These are phyloP conservation scores for Biston betularia DNA, from an alignment of 2,888 invertebrate genomes.

Conservation along the genomic window DNA sequence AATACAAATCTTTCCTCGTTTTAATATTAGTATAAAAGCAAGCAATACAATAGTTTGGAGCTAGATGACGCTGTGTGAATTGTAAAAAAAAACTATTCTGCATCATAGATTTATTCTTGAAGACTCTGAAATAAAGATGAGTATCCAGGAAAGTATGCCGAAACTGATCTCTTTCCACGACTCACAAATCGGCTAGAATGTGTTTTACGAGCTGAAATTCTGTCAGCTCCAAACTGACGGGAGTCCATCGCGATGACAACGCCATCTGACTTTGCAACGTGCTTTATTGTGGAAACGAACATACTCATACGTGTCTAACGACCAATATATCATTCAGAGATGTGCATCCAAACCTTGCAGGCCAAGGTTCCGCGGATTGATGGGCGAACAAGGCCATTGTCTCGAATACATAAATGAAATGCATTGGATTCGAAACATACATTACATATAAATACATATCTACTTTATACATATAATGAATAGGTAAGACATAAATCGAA, in stretches of 20 bases:
- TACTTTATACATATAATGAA: too few relatives aligned
- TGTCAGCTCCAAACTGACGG: constrained; percentile 48
- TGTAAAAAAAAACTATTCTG: too few relatives aligned
- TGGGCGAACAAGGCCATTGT: constrained; percentile 62
- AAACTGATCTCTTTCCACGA: constrained; percentile 38
- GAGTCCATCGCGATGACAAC: constrained; percentile 29
- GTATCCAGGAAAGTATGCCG: constrained; percentile 17
- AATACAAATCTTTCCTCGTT: too few relatives aligned
- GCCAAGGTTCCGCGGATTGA: constrained; percentile 63
- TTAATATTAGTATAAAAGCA: too few relatives aligned
- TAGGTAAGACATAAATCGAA: too few relatives aligned
- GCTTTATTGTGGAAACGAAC: constrained; percentile 61
- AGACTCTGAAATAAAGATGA: not conserved
- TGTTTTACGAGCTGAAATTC: constrained; percentile 55
- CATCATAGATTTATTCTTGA: too few relatives aligned
- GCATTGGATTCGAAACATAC: constrained; percentile 18
- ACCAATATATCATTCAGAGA: constrained; percentile 59
- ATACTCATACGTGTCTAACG: constrained; percentile 52
- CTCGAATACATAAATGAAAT: constrained; percentile 34
- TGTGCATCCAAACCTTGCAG: constrained; percentile 59
- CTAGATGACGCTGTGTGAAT: too few relatives aligned
- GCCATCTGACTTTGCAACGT: constrained; percentile 57
- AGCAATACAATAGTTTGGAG: too few relatives aligned
- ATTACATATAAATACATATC: too few relatives aligned
- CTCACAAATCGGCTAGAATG: constrained; percentile 51